Conservation (phyloP, 1,140 invertebrate genomes). For the Drosophila ananassae region DNA sequence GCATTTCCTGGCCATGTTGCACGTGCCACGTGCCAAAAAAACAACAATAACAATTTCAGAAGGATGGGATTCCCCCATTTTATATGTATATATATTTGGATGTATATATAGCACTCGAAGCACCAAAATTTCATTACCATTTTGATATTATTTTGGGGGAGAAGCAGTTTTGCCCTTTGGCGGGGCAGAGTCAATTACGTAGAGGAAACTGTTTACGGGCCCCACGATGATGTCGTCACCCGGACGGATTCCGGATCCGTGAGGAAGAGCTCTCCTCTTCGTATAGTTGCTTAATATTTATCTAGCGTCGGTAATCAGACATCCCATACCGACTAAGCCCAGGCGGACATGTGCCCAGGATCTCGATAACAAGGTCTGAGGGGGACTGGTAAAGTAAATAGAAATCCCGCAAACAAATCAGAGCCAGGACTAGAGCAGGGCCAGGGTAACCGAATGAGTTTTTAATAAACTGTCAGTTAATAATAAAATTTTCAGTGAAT, state of each 20-base stretch:
- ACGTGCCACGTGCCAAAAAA: conserved; percentile 69
- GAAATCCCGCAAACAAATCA: conserved; percentile 37
- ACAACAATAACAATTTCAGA: conserved; percentile 46
- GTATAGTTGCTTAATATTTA: conserved; percentile 74
- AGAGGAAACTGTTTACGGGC: conserved; percentile 52
- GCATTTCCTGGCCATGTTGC: conserved; percentile 51
- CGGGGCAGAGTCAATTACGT: conserved; percentile 59
- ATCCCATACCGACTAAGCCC: conserved; percentile 12
- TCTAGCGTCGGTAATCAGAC: conserved; percentile 65
- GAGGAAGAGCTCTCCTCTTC: conserved; percentile 13
- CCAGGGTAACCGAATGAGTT: conserved; percentile 46
- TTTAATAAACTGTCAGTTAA: conserved; percentile 78
- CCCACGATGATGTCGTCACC: conserved; percentile 52
- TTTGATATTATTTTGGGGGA: conserved; percentile 8
- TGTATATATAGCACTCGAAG: conserved; percentile 45
- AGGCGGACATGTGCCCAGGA: conserved; percentile 64
- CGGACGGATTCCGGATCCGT: conserved; percentile 1
- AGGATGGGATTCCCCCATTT: conserved; percentile 35
- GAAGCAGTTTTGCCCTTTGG: conserved; percentile 49
- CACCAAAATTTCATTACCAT: conserved; percentile 61
- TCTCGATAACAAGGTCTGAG: conserved; percentile 59
- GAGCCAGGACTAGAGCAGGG: conserved; percentile 30
- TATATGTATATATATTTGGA: neutral
- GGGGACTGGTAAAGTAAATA: conserved; percentile 1
- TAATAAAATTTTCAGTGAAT: conserved; percentile 70